Conservation (phyloP, 1,140 invertebrate species). For the Chionoecetes opilio region DNA sequence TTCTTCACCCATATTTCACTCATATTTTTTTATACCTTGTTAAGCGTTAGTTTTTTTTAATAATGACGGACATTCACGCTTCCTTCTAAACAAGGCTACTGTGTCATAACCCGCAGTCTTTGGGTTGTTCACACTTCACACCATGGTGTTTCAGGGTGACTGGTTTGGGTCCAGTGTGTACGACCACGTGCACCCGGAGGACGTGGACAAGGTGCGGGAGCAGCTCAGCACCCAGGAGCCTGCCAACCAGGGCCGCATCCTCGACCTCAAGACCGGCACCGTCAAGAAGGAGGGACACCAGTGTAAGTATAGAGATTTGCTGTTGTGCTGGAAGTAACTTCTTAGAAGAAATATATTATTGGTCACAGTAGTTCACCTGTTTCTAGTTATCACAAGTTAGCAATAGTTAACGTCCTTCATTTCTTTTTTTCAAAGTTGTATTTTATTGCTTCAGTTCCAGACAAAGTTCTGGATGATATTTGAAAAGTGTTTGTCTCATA, state of each 20-base stretch:
- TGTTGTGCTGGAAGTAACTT: no score
- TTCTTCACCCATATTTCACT: no score
- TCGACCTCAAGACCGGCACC: constrained; percentile 99
- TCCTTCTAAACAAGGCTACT: not conserved
- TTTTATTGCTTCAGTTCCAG: no score
- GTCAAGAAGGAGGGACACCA: constrained; percentile 99
- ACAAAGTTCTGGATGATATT: no score
- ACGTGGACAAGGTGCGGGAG: constrained; percentile 97
- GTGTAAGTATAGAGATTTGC: constrained; percentile 90
- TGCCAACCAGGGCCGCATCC: constrained; percentile 96
- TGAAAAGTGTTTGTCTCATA: no score
- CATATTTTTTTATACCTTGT: no score
- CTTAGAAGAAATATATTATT: no score
- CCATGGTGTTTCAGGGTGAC: constrained; percentile 89
- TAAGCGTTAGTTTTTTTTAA: no score
- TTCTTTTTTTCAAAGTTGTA: no score
- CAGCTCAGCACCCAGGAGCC: constrained; percentile 98
- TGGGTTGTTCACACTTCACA: constrained; percentile 78
- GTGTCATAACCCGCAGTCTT: constrained; percentile 71
- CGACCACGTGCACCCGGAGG: constrained; percentile 98
- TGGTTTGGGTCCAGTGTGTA: constrained; percentile 98
- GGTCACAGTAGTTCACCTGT: no score
- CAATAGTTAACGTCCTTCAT: no score
- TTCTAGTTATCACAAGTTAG: no score
- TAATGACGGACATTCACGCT: not conserved